Conservation (phyloP, 2,797 vertebrate genomes). For the Crenichthys baileyi region DNA sequence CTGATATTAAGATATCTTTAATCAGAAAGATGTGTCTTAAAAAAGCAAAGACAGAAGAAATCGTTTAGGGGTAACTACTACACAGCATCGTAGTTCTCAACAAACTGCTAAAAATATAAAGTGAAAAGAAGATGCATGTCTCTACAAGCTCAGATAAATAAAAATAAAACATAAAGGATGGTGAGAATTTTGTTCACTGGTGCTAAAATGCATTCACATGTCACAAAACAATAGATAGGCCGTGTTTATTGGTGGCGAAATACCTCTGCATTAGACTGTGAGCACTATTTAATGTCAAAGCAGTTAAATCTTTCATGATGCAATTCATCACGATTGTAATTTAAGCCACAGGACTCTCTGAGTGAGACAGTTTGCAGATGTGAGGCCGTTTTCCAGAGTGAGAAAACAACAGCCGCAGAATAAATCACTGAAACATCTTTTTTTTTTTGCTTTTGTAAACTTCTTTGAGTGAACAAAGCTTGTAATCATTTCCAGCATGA, state of each 20-base stretch:
- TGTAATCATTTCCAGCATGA: constrained; percentile 56
- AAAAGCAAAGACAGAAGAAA: neutral
- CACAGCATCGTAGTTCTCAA: neutral
- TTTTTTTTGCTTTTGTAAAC: constrained; percentile 23
- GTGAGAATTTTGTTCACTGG: constrained; percentile 39
- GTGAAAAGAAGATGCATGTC: constrained; percentile 51
- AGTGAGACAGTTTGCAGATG: constrained; percentile 66
- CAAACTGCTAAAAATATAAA: neutral
- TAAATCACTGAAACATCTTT: constrained; percentile 60
- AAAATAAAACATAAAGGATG: constrained; percentile 23
- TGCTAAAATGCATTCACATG: constrained; percentile 59
- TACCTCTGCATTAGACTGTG: constrained; percentile 90
- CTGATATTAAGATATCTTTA: neutral
- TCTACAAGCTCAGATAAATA: constrained; percentile 4
- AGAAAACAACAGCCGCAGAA: constrained; percentile 56
- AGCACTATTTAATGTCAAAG: constrained; percentile 90
- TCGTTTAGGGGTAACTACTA: neutral
- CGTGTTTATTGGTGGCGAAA: constrained; percentile 86
- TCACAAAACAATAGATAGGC: constrained; percentile 78
- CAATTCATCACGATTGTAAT: constrained; percentile 65
- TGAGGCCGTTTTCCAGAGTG: constrained; percentile 47
- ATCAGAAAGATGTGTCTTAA: neutral
- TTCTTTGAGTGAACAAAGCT: constrained; percentile 49
- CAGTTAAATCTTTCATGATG: constrained; percentile 68
- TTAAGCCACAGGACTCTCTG: constrained; percentile 59